These are phyloP conservation scores for Leptogaster cylindrica DNA, from an alignment of 2,888 invertebrate genomes.

Conservation along the genomic window DNA sequence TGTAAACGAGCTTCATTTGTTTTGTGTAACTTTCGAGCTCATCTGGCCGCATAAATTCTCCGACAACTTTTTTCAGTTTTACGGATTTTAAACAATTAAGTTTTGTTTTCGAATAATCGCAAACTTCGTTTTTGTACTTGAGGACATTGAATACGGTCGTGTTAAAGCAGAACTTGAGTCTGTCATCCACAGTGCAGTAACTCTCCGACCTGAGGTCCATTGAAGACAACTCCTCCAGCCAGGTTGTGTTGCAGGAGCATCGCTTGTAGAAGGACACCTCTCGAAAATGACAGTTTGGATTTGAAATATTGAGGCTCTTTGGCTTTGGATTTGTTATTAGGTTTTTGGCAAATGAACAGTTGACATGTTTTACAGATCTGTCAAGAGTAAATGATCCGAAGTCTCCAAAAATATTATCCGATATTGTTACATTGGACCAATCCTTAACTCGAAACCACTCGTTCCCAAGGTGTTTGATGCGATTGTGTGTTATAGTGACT, in stretches of 20 bases:
- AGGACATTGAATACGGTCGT: slow-evolving; percentile 54
- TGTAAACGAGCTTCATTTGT: slow-evolving; percentile 38
- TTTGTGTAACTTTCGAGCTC: slow-evolving; percentile 50
- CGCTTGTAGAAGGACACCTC: slow-evolving; percentile 54
- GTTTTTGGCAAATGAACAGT: slow-evolving; percentile 58
- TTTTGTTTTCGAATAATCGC: slow-evolving; percentile 53
- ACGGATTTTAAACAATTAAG: slow-evolving; percentile 55
- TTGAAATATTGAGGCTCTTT: slow-evolving; percentile 57
- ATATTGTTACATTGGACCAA: slow-evolving; percentile 54
- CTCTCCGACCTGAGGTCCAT: slow-evolving; percentile 57
- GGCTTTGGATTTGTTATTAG: slow-evolving; percentile 53
- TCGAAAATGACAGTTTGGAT: slow-evolving; percentile 54
- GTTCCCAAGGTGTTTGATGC: slow-evolving; percentile 53
- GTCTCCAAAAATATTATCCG: slow-evolving; percentile 55
- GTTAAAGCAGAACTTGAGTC: slow-evolving; percentile 56
- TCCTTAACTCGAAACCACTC: slow-evolving; percentile 58
- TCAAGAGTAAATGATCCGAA: slow-evolving; percentile 55
- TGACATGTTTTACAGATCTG: slow-evolving; percentile 47
- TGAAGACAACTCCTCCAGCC: slow-evolving; percentile 54
- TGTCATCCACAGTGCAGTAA: slow-evolving; percentile 55
- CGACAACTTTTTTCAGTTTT: slow-evolving; percentile 53
- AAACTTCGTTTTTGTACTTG: slow-evolving; percentile 57
- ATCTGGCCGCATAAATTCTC: slow-evolving; percentile 54
- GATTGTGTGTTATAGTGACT: slow-evolving; percentile 55
- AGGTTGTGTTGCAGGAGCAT: slow-evolving; percentile 56